Percentiles rank a stretch among this genome's conserved stretches.
Conservation (phyloP, 2,888 invertebrate genomes). For the Melipona beecheii region DNA sequence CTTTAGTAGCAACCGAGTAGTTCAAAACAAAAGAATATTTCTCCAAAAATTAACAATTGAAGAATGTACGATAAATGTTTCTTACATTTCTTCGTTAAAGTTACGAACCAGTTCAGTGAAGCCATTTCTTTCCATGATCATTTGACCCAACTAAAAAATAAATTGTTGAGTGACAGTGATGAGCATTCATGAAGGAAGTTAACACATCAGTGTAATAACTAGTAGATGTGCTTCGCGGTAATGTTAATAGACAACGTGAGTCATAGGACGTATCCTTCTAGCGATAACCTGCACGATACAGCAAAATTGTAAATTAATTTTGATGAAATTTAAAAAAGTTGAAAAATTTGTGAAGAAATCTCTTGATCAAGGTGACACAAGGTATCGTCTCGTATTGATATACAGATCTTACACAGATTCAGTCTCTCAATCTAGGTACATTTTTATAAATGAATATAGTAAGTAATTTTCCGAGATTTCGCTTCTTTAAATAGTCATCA, state of each 20-base stretch:
- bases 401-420: neutral
- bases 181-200: slow-evolving; percentile 47
- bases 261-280: slow-evolving; percentile 8
- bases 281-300: neutral
- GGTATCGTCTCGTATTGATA: neutral
- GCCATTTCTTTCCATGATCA: neutral
- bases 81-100: neutral
- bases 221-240: slow-evolving; percentile 47
- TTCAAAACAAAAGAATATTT: neutral
- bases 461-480: no score
- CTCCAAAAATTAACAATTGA: neutral
- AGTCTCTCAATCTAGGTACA: neutral
- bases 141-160: slow-evolving; percentile 25
- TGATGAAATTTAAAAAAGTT: neutral
- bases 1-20: neutral
- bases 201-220: slow-evolving; percentile 49
- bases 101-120: neutral
- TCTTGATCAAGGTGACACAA: neutral
- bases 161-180: slow-evolving; percentile 38
- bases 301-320: neutral
- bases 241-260: slow-evolving; percentile 50
- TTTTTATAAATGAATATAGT: neutral
- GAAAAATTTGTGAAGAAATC: neutral
- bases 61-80: neutral
- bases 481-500: no score